Evolutionary conservation across 2,113 vertebrate genomes (phyloP), one percentile per base, ranked within the genome.

Genomic region (Vicugna pacos): DNA sequence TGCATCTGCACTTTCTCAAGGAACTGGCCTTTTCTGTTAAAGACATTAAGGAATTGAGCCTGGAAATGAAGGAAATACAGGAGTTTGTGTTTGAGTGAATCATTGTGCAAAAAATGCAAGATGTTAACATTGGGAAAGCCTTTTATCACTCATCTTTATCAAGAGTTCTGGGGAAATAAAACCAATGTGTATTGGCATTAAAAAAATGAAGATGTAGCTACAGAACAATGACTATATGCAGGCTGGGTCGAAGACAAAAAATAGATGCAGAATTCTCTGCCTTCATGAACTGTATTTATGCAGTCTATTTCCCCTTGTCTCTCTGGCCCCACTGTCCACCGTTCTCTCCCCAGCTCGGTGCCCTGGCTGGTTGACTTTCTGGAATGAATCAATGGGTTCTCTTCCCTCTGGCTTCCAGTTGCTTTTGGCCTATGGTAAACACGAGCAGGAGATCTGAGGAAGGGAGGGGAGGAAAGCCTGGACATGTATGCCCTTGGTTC

Each of bases 1-100:
- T 89, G 35, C 32, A 72, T 89, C 92, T 96, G 83, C 75, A 95
- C 92, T 92, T 96, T 95, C 90, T 96, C 94, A 94, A 96, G 90
- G 70, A 90, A 92, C 91, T 92, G 75, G 77, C 65, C 58, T 96
- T 93, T 97, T 88, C 69, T 84, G 50, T 79, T 91, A 76, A 76
- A 91, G 80, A 64, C 17, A 92, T 89, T 95, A 94, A 80, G 30
- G 50, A 91, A 80, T 22, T 65, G 69, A 46, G 73, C 64, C 83
- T 87, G 83, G 90, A 90, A 95, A 95, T 93, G 92, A 95, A 94
- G 75, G 42, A 92, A 95, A 72, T 56, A 87, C 14, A 94, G 82
- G 50, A 73, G 54, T 89, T 93, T 75, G 42, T 89, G n/a, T 48
- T 52, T 73, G 48, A 92, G 28, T 65, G 69, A 91, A 84, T 95